A percentile compares a stretch with the other conserved stretches of the same genome.
Conservation (phyloP, 2,888 invertebrate species). For the Alsophila aescularia region DNA sequence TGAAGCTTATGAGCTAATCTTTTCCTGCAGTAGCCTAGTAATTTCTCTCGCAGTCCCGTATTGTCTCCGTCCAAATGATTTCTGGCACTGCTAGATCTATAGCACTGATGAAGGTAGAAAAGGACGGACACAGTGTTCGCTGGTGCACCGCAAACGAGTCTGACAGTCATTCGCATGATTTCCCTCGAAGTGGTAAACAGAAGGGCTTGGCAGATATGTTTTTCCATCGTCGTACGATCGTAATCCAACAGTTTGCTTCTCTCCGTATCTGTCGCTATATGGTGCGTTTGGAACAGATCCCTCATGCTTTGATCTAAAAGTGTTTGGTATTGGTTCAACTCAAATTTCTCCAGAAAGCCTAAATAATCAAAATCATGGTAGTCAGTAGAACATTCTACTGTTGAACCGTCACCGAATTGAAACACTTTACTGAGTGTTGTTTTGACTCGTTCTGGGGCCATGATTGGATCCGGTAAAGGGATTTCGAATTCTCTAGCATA, state of each 20-base stretch:
- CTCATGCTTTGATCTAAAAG: slow-evolving; percentile 62
- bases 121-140: slow-evolving; percentile 68
- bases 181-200: slow-evolving; percentile 66
- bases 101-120: slow-evolving; percentile 76
- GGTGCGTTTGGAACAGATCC: slow-evolving; percentile 59
- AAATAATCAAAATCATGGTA: slow-evolving; percentile 70
- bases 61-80: slow-evolving; percentile 71
- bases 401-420: slow-evolving; percentile 62
- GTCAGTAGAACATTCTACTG: slow-evolving; percentile 53
- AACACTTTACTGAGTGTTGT: slow-evolving; percentile 63
- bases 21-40: slow-evolving; percentile 68
- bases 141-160: slow-evolving; percentile 68
- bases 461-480: slow-evolving; percentile 60
- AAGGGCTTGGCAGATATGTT: slow-evolving; percentile 62
- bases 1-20: slow-evolving; percentile 60
- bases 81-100: slow-evolving; percentile 61
- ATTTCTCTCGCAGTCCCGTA: slow-evolving; percentile 67
- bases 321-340: slow-evolving; percentile 70
- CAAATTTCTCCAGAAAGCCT: slow-evolving; percentile 65
- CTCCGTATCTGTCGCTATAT: slow-evolving; percentile 35
- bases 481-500: slow-evolving; percentile 65
- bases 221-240: slow-evolving; percentile 73
- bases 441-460: slow-evolving; percentile 48
- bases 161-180: slow-evolving; percentile 70
- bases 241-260: slow-evolving; percentile 57